phyloP scores from a whole-genome alignment of 2,113 vertebrate species.

The Butorides virescens region DNA sequence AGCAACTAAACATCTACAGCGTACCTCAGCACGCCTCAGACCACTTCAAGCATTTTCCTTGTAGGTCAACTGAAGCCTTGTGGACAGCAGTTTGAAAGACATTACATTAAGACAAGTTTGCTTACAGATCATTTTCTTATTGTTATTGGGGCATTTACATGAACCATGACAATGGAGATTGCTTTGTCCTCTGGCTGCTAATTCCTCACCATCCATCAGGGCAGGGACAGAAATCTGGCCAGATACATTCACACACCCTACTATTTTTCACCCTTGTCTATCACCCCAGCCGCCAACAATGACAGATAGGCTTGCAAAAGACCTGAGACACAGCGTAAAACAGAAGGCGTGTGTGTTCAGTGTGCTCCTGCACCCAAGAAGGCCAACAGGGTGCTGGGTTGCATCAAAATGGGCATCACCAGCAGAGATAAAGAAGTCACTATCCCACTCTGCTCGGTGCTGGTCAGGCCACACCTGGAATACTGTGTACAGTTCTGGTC shows the following conservation, averaged over 20 bases:
- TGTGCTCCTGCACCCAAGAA: too few relatives aligned
- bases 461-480: too few relatives aligned
- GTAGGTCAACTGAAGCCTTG: background rate
- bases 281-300: background rate
- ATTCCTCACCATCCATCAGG: background rate
- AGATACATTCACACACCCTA: background rate
- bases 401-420: too few relatives aligned
- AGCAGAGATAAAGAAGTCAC: too few relatives aligned
- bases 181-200: background rate
- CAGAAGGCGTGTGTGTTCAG: background rate
- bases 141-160: background rate
- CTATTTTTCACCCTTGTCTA: background rate
- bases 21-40: slow-evolving; percentile 2
- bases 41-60: background rate
- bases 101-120: background rate
- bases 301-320: background rate
- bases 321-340: background rate
- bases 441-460: too few relatives aligned
- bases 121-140: background rate
- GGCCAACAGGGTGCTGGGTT: too few relatives aligned
- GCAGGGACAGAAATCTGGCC: background rate
- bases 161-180: background rate
- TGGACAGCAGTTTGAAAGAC: background rate
- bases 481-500: too few relatives aligned
- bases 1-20: background rate